phyloP scores from a whole-genome alignment of 2,797 vertebrate genomes.

The Platyrinchus mystaceus region DNA sequence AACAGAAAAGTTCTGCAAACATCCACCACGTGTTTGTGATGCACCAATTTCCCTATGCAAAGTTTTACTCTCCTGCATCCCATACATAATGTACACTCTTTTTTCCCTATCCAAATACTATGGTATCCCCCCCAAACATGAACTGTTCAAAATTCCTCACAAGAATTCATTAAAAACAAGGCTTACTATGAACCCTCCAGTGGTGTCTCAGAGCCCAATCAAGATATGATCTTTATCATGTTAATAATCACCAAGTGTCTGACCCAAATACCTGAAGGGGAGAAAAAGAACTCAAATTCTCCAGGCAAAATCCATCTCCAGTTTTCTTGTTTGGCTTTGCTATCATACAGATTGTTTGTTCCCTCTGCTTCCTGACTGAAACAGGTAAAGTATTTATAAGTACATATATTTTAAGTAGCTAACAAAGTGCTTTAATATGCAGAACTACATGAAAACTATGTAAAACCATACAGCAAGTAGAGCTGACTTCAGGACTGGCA shows the following conservation, averaged over 20 bases:
- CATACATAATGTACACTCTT: neutral
- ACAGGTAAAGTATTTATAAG: neutral
- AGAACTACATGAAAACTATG: neutral
- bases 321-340: neutral
- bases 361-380: neutral
- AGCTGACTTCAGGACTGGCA: neutral
- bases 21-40: neutral
- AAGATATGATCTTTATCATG: neutral
- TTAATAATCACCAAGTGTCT: neutral
- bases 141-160: neutral
- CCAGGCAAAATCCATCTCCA: neutral
- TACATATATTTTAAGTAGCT: neutral
- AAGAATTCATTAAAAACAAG: neutral
- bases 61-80: conserved; percentile 34
- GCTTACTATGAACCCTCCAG: neutral
- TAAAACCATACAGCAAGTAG: neutral
- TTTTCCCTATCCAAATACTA: neutral
- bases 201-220: neutral
- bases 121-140: neutral
- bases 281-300: neutral
- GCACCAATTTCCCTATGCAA: conserved; percentile 24
- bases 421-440: neutral
- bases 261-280: neutral
- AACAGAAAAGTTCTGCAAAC: neutral
- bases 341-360: neutral